Evolutionary conservation across 1,140 invertebrate genomes (phyloP).

Genomic region (Lasaia peninsularis): DNA sequence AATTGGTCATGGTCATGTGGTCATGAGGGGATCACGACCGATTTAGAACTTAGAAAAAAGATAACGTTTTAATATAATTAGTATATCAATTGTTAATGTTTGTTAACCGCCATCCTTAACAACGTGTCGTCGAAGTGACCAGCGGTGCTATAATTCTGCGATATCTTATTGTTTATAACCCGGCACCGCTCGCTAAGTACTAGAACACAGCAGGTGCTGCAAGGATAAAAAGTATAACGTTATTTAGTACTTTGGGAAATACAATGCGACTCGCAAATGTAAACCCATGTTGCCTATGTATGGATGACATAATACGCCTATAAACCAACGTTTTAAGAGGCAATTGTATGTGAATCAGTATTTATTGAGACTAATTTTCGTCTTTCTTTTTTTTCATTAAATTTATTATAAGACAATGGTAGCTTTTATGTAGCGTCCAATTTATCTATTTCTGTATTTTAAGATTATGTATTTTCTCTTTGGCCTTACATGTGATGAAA

Average conservation of each 20-base stretch:
- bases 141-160: slow-evolving; percentile 40
- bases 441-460: no score
- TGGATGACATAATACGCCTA: slow-evolving; percentile 11
- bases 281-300: not conserved
- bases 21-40: no score
- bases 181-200: slow-evolving; percentile 33
- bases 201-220: slow-evolving; percentile 26
- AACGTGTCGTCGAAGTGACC: slow-evolving; percentile 29
- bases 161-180: slow-evolving; percentile 46
- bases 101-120: slow-evolving; percentile 25
- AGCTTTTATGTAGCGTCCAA: no score
- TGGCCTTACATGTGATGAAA: no score
- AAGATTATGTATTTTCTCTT: no score
- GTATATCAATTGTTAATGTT: not conserved
- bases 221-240: slow-evolving; percentile 20
- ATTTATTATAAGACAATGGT: not conserved
- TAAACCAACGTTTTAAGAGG: not conserved
- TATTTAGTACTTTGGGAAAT: slow-evolving; percentile 11
- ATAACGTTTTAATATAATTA: no score
- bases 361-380: slow-evolving; percentile 1
- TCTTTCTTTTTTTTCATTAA: not conserved
- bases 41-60: no score
- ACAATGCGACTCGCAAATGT: slow-evolving; percentile 7
- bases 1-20: no score
- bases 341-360: not conserved